Conservation (phyloP, 1,140 invertebrate genomes). For the Pogonus chalceus region DNA sequence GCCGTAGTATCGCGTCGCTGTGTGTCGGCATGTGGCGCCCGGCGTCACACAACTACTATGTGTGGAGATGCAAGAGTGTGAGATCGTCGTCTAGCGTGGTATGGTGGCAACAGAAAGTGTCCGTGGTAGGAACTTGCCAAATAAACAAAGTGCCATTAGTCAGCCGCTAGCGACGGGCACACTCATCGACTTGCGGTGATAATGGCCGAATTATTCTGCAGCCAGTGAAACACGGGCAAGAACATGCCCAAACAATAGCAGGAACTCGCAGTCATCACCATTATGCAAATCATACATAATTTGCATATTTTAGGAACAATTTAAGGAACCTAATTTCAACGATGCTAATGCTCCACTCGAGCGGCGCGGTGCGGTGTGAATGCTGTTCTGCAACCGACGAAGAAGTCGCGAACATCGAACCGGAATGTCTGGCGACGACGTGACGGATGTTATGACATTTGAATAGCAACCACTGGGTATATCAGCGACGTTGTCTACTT, state of each 20-base stretch:
- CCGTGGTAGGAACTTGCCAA: conserved; percentile 14
- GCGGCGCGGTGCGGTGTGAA: conserved; percentile 13
- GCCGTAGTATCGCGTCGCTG: neutral
- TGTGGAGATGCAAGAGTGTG: neutral
- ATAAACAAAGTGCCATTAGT: conserved; percentile 25
- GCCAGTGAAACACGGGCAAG: conserved; percentile 4
- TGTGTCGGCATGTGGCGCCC: too few relatives aligned
- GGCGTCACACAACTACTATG: neutral
- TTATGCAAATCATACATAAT: conserved; percentile 25
- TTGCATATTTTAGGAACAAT: conserved; percentile 27
- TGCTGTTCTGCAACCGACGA: conserved; percentile 12
- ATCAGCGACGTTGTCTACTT: conserved; percentile 3
- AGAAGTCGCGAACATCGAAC: neutral
- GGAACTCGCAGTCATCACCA: conserved; percentile 24
- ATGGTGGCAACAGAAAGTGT: neutral
- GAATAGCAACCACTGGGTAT: neutral
- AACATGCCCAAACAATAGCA: conserved; percentile 16
- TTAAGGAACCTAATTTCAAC: conserved; percentile 17
- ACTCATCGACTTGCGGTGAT: conserved; percentile 17
- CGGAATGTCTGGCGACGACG: conserved; percentile 14
- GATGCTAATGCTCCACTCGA: conserved; percentile 10
- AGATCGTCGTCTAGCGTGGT: neutral
- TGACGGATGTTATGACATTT: conserved; percentile 17
- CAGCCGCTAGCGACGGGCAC: conserved; percentile 13
- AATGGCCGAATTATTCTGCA: conserved; percentile 23